Conservation (phyloP, 2,888 invertebrate genomes). For the Sabatieria punctata region DNA sequence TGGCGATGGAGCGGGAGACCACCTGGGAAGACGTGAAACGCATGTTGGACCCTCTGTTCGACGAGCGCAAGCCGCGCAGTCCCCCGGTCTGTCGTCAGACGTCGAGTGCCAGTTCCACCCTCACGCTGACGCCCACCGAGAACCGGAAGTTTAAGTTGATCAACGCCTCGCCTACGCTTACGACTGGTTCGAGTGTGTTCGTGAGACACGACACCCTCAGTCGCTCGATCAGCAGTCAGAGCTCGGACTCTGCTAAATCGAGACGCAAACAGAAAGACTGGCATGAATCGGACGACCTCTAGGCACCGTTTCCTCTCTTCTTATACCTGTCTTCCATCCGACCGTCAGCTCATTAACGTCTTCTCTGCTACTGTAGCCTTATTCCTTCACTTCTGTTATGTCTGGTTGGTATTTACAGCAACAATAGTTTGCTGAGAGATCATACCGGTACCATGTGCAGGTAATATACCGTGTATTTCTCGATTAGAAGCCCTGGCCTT, state of each 20-base stretch:
- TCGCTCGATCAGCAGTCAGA: constrained; percentile 3
- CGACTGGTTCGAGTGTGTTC: not conserved
- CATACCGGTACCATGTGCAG: too few relatives aligned
- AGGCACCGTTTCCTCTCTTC: not conserved
- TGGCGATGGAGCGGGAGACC: not conserved
- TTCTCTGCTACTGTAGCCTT: too few relatives aligned
- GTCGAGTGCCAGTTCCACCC: not conserved
- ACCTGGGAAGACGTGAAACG: constrained; percentile 8
- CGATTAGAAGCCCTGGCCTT: too few relatives aligned
- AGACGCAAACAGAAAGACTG: constrained; percentile 3
- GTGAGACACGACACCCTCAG: not conserved
- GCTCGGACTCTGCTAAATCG: constrained; percentile 7
- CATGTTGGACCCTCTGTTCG: constrained; percentile 2
- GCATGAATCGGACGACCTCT: constrained; percentile 5
- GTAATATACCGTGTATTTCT: too few relatives aligned
- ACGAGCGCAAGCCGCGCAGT: not conserved
- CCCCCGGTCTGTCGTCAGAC: not conserved
- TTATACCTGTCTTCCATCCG: too few relatives aligned
- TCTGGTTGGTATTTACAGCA: too few relatives aligned
- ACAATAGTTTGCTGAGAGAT: too few relatives aligned
- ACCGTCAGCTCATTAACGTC: too few relatives aligned
- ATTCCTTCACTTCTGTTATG: too few relatives aligned
- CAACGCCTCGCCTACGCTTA: not conserved
- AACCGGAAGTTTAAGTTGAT: not conserved
- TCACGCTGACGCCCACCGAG: too few relatives aligned